Base-by-base conservation (phyloP, 2,888 invertebrate genomes). In the Yponomeuta evonymella region DNA sequence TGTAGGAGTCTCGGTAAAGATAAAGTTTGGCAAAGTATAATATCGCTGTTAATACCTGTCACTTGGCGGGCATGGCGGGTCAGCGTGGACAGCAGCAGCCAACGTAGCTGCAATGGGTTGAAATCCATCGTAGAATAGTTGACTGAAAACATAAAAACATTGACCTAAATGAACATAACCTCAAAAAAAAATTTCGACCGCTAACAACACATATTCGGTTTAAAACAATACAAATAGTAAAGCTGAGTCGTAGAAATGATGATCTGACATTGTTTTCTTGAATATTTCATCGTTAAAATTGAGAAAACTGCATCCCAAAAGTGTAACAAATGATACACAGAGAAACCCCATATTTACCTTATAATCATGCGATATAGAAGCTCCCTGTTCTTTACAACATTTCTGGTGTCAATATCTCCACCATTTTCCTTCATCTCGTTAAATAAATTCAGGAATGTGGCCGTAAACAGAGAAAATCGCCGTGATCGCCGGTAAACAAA, bases 91-190 rank as follows among this genome's bases (percentile, higher is more conserved):
- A 51, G 96, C 93, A 70, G 95, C 94, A 0, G 98, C 95, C 72
- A 99, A 86, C 70, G 95, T 96, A 0, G 97, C 95, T 0, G 98
- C 99, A 70, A 99, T 93, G n/a, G 95, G 95, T 83, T 98, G 98
- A 84, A 98, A 96, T 0, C 99, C 99, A 94, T 99, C 99, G 82
- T 99, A 99, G 86, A 97, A 98, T 70, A 99, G 92, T 87, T 99
- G 99, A 79, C 99, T 99, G 84, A 58, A 75, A 74, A 68, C 70
- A 72, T 23, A 64, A 63, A 63, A 64, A 64, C n/a, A 29, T 10
- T 29, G 33, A 29, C 0, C 11, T 30, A 33, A 12, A 11, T 10
- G 23, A 68, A 10, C 10, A 68, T 30, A 68, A 68, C 36, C 36
- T 48, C 36, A 67, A 67, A 67, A 33, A 43, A 36, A 15, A 10